phyloP scores from a whole-genome alignment of 2,888 invertebrate species.

The Chalcis sispes region DNA sequence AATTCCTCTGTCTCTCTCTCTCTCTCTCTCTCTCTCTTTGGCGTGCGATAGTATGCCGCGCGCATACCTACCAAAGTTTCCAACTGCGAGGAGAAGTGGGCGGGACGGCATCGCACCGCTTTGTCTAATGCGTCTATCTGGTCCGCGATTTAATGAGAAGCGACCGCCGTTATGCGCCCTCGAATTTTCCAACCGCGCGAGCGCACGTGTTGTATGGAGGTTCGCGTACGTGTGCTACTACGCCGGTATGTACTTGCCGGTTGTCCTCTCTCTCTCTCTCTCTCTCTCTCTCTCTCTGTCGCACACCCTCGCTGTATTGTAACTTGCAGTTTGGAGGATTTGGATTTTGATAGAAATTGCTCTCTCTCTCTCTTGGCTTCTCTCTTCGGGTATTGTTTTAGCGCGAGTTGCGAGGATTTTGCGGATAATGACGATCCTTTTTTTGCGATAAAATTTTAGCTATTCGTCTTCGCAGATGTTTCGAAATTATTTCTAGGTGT shows the following conservation, averaged over 20 bases:
- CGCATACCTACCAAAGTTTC: conserved; percentile 56
- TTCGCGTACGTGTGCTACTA: not conserved
- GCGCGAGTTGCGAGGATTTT: no score
- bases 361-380: not conserved
- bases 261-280: not conserved
- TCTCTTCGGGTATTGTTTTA: no score
- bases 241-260: no score
- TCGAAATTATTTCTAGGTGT: no score
- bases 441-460: no score
- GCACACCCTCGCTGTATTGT: not conserved
- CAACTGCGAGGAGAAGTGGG: conserved; percentile 41
- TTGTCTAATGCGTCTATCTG: conserved; percentile 51
- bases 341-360: conserved; percentile 11
- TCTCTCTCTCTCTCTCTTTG: not conserved
- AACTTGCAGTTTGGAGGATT: conserved; percentile 13
- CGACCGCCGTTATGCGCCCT: conserved; percentile 23
- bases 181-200: conserved; percentile 33
- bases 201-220: not conserved
- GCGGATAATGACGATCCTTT: no score
- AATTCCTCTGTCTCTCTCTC: not conserved
- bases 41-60: no score
- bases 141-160: conserved; percentile 46
- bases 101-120: conserved; percentile 32
- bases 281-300: not conserved
- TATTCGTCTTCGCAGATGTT: no score